Conservation (phyloP, 2,888 invertebrate genomes). For the Pemphredon lugubris region DNA sequence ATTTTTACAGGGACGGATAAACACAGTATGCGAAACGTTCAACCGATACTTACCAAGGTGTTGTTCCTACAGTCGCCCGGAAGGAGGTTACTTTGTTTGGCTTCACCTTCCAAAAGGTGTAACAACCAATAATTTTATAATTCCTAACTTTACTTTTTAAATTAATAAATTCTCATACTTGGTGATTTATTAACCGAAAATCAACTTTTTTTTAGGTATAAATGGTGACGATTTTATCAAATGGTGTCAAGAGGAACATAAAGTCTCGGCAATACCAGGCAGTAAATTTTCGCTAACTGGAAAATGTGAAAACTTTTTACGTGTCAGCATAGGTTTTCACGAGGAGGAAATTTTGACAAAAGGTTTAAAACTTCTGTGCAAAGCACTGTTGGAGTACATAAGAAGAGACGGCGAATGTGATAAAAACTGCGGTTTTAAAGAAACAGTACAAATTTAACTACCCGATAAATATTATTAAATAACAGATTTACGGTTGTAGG, state of each 20-base stretch:
- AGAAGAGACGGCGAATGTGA: slow-evolving; percentile 27
- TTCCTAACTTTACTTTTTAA: background rate
- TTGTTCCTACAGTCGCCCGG: slow-evolving; percentile 80
- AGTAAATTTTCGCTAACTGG: slow-evolving; percentile 78
- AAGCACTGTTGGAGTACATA: slow-evolving; percentile 75
- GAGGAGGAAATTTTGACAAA: slow-evolving; percentile 74
- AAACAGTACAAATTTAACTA: background rate
- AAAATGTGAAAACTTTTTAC: slow-evolving; percentile 79
- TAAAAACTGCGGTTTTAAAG: slow-evolving; percentile 10
- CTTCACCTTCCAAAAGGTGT: slow-evolving; percentile 81
- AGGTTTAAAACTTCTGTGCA: slow-evolving; percentile 79
- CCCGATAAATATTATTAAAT: no score
- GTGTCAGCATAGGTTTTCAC: slow-evolving; percentile 83
- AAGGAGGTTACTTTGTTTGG: slow-evolving; percentile 86
- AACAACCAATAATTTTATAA: background rate
- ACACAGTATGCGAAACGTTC: slow-evolving; percentile 79
- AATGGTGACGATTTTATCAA: slow-evolving; percentile 79
- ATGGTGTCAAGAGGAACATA: slow-evolving; percentile 79
- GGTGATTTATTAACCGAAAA: slow-evolving; percentile 1
- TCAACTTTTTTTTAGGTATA: slow-evolving; percentile 57
- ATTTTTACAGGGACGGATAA: slow-evolving; percentile 80
- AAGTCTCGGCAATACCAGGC: slow-evolving; percentile 81
- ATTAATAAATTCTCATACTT: background rate
- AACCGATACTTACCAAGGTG: slow-evolving; percentile 79
- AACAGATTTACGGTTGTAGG: no score